Conservation (phyloP, 2,888 invertebrate genomes). For the Eilema griseolum region DNA sequence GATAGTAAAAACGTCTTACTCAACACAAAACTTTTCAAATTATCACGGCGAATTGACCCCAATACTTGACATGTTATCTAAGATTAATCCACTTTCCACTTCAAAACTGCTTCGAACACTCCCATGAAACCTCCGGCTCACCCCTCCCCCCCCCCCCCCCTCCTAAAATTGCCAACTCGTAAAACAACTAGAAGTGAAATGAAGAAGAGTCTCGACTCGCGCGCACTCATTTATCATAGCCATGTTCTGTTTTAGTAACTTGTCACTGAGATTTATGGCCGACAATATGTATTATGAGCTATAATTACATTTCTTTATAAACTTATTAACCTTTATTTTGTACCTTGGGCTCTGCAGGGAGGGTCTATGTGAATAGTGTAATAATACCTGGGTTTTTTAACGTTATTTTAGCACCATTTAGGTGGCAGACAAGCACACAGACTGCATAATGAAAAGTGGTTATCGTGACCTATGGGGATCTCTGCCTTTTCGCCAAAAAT, state of each 20-base stretch:
- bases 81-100: conserved; percentile 15
- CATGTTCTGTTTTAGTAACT: conserved; percentile 60
- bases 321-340: conserved; percentile 3
- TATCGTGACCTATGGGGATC: too few relatives aligned
- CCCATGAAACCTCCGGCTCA: conserved; percentile 16
- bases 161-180: conserved; percentile 52
- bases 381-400: too few relatives aligned
- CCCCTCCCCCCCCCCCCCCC: conserved; percentile 20
- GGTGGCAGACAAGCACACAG: too few relatives aligned
- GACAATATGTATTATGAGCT: conserved; percentile 48
- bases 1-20: not conserved
- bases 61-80: conserved; percentile 14
- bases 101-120: conserved; percentile 11
- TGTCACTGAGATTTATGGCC: conserved; percentile 64
- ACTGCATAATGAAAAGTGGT: too few relatives aligned
- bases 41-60: not conserved
- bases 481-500: too few relatives aligned
- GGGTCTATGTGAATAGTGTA: not conserved
- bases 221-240: conserved; percentile 58
- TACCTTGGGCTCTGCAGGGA: not conserved
- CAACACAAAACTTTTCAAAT: conserved; percentile 5
- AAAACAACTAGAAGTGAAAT: conserved; percentile 57
- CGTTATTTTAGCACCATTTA: too few relatives aligned
- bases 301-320: conserved; percentile 47
- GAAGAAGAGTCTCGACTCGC: conserved; percentile 43